Evolutionary conservation across 2,113 vertebrate species (phyloP).

Genomic region (Hypomesus transpacificus): DNA sequence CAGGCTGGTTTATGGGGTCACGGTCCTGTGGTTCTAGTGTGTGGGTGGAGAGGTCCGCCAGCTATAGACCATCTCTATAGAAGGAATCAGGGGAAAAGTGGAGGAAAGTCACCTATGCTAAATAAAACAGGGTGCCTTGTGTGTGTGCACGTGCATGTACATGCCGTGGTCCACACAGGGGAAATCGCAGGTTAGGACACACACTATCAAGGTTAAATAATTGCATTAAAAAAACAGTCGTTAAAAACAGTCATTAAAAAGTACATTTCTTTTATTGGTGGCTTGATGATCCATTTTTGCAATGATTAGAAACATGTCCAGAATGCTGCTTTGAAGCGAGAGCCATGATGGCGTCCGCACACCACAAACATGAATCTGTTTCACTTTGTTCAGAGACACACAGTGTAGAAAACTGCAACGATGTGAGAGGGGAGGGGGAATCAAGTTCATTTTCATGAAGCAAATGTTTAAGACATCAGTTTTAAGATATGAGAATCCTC

Average conservation of each 20-base stretch:
- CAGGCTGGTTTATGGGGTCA: constrained; percentile 56
- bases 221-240: constrained; percentile 14
- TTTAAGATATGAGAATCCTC: constrained; percentile 42
- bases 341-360: constrained; percentile 50
- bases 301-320: constrained; percentile 64
- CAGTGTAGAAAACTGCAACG: neutral
- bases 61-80: neutral
- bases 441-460: constrained; percentile 48
- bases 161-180: no score
- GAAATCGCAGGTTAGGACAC: no score
- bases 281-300: constrained; percentile 69
- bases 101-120: neutral
- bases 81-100: neutral
- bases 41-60: constrained; percentile 10
- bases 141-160: neutral
- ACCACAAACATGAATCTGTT: constrained; percentile 47
- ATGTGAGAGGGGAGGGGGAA: constrained; percentile 25
- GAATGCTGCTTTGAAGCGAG: constrained; percentile 55
- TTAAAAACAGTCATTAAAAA: constrained; percentile 57
- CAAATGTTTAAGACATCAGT: constrained; percentile 62
- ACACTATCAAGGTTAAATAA: no score
- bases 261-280: constrained; percentile 72
- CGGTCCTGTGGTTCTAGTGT: constrained; percentile 36
- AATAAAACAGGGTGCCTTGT: neutral
- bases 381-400: constrained; percentile 37